Evolutionary conservation across 2,797 vertebrate genomes (phyloP).

Genomic region (Gambelia wislizenii): DNA sequence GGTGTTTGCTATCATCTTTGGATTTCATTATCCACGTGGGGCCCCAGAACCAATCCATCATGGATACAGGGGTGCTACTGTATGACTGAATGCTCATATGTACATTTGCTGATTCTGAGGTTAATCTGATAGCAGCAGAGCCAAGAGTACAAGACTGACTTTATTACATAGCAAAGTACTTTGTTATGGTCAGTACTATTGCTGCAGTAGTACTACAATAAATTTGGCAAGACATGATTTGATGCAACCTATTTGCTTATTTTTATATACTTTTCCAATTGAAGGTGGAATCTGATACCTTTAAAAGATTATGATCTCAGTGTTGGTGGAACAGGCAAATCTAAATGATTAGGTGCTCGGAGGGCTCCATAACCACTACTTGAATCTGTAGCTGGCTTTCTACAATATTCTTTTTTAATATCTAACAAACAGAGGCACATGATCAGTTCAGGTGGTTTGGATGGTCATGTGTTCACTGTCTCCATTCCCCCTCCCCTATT

Average conservation of each 20-base stretch:
- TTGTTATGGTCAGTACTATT: background rate
- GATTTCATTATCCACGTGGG: too few species aligned
- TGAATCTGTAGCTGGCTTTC: background rate
- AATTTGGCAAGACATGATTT: conserved; percentile 1
- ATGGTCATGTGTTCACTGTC: background rate
- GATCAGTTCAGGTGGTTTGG: background rate
- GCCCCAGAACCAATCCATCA: too few species aligned
- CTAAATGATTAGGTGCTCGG: background rate
- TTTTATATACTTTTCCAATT: background rate
- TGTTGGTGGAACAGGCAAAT: background rate
- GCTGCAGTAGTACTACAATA: conserved; percentile 10
- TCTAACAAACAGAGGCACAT: too few species aligned
- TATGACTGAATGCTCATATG: background rate
- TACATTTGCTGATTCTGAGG: background rate
- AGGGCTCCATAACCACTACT: background rate
- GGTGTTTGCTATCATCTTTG: too few species aligned
- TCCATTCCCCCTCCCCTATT: background rate
- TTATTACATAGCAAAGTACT: background rate
- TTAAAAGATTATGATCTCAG: conserved; percentile 1
- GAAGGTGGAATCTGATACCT: background rate
- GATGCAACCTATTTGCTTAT: background rate
- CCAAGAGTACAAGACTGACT: background rate
- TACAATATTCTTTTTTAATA: background rate
- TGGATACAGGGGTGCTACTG: too few species aligned
- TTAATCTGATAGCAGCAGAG: background rate